Conservation (phyloP, 2,113 vertebrate genomes). For the Vulpes lagopus region DNA sequence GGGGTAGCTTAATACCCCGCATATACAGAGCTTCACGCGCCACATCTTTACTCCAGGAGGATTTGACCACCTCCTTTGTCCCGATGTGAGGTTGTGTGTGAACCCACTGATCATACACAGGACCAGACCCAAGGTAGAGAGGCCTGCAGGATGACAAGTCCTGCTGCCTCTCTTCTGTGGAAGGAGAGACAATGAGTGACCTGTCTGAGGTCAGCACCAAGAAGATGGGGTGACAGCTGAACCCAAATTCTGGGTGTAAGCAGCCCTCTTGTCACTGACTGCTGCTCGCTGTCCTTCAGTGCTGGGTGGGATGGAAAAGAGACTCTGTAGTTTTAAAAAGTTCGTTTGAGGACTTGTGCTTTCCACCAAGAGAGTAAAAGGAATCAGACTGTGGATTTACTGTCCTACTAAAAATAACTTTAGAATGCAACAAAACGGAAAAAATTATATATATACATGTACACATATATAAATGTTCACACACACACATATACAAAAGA, state of each 20-base stretch:
- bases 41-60: neutral
- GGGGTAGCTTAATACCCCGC: rapidly evolving
- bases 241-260: neutral
- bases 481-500: neutral
- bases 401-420: neutral
- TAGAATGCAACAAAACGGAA: neutral
- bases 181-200: neutral
- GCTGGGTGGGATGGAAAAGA: neutral
- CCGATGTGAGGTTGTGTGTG: neutral
- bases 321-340: neutral
- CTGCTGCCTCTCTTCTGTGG: neutral
- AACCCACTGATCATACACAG: rapidly evolving
- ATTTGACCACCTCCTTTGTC: rapidly evolving
- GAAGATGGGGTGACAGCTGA: neutral
- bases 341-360: neutral
- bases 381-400: neutral
- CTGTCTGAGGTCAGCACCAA: neutral
- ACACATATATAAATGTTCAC: rapidly evolving
- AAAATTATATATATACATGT: rapidly evolving
- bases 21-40: neutral
- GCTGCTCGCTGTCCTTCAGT: too few relatives aligned
- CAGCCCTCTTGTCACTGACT: neutral
- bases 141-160: neutral
- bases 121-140: too few relatives aligned
- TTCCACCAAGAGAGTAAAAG: neutral